Percentiles rank a stretch among this genome's conserved stretches.
phyloP scores from a whole-genome alignment of 2,113 vertebrate genomes.

The Erythrolamprus reginae region DNA sequence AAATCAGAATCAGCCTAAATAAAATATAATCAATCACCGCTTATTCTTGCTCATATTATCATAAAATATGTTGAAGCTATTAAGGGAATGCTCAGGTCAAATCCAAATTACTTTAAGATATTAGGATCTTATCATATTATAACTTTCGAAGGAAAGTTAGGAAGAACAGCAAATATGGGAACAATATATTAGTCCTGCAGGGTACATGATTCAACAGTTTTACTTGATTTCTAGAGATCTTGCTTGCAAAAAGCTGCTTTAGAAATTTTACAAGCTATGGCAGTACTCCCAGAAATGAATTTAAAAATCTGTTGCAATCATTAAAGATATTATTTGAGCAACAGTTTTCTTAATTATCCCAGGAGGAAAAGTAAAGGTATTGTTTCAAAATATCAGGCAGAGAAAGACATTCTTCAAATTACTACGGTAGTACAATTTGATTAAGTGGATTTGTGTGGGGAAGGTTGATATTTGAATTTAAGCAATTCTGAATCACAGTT shows the following conservation, averaged over 20 bases:
- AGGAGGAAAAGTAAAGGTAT: background rate
- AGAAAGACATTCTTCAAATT: background rate
- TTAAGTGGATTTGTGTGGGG: background rate
- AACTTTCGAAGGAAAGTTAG: background rate
- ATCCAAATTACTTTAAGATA: background rate
- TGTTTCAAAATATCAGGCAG: background rate
- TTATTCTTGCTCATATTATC: background rate
- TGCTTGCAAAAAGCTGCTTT: background rate
- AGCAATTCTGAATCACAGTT: background rate
- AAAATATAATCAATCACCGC: background rate
- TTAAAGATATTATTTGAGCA: background rate
- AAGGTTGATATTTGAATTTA: background rate
- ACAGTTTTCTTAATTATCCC: background rate
- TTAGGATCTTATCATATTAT: background rate
- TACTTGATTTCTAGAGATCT: background rate
- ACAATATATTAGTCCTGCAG: background rate
- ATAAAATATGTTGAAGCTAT: background rate
- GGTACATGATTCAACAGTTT: background rate
- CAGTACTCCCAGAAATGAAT: background rate
- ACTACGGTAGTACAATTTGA: background rate
- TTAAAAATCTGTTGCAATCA: background rate
- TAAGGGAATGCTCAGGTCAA: background rate
- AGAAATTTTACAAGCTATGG: background rate
- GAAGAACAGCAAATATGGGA: background rate
- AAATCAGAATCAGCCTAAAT: background rate